phyloP scores from a whole-genome alignment of 1,140 invertebrate species.

The Heterodera carotae region DNA sequence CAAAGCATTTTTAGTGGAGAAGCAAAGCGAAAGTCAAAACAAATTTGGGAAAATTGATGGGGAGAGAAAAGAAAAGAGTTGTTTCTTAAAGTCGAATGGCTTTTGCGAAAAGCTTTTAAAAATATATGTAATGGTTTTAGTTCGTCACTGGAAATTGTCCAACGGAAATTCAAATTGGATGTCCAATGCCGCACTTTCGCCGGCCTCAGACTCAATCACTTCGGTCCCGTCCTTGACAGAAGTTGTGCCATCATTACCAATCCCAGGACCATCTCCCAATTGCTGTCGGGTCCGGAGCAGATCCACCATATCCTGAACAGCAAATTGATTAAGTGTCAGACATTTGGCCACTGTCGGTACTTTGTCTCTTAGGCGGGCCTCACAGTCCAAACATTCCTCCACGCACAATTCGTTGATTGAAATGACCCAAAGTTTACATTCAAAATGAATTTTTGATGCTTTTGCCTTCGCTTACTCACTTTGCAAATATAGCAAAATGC shows the following conservation, averaged over 20 bases:
- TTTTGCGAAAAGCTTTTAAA: too few species aligned
- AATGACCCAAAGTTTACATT: background rate
- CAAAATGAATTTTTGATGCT: background rate
- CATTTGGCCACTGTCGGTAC: background rate
- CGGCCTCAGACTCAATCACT: background rate
- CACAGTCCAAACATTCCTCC: constrained; percentile 6
- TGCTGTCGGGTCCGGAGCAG: background rate
- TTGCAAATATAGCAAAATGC: background rate
- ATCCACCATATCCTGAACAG: background rate
- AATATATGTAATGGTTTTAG: too few species aligned
- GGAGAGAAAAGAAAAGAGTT: too few species aligned
- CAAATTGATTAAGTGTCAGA: background rate
- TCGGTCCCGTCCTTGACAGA: background rate
- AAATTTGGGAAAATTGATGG: background rate
- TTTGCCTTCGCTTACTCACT: background rate
- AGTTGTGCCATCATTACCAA: background rate
- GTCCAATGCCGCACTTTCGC: background rate
- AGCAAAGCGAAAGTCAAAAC: background rate
- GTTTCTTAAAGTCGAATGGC: too few species aligned
- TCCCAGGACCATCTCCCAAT: background rate
- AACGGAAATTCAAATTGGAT: background rate
- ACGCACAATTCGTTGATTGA: constrained; percentile 6
- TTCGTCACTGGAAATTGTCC: too few species aligned
- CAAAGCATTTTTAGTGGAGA: background rate
- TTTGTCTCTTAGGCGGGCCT: background rate